phyloP scores from a whole-genome alignment of 2,113 vertebrate species.

The Arizona elegans region DNA sequence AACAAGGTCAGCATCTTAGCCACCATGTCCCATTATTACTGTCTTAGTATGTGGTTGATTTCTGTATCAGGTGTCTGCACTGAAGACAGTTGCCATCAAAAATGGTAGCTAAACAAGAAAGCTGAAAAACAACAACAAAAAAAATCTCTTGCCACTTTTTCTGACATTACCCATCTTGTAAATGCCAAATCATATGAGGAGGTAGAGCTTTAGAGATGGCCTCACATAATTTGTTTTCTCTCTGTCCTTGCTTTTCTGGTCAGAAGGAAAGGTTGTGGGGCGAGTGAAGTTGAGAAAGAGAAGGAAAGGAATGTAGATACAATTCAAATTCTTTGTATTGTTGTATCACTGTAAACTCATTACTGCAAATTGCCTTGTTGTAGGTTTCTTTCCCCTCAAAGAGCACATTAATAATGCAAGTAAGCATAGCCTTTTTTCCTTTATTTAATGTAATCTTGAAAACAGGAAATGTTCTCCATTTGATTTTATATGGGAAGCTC shows the following conservation, averaged over 20 bases:
- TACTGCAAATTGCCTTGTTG: neutral
- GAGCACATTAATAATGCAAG: conserved; percentile 4
- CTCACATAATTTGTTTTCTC: neutral
- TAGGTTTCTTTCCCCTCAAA: conserved; percentile 6
- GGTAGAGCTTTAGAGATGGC: neutral
- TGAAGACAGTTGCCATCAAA: neutral
- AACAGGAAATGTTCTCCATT: neutral
- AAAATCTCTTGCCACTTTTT: neutral
- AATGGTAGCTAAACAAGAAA: neutral
- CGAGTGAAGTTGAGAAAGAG: neutral
- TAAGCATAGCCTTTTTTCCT: neutral
- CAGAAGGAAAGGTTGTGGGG: neutral
- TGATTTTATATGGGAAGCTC: conserved; percentile 33
- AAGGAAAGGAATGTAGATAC: neutral
- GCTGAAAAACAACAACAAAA: neutral
- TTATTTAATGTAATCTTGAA: conserved; percentile 22
- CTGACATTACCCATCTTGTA: neutral
- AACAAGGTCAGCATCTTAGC: no score
- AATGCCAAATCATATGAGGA: neutral
- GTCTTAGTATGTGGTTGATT: neutral
- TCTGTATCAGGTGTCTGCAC: neutral
- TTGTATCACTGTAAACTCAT: conserved; percentile 17
- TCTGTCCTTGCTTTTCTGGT: neutral
- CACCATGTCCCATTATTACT: neutral
- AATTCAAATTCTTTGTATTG: neutral